These are phyloP conservation scores for Biston betularia DNA, from an alignment of 2,888 invertebrate genomes.

Conservation along the genomic window DNA sequence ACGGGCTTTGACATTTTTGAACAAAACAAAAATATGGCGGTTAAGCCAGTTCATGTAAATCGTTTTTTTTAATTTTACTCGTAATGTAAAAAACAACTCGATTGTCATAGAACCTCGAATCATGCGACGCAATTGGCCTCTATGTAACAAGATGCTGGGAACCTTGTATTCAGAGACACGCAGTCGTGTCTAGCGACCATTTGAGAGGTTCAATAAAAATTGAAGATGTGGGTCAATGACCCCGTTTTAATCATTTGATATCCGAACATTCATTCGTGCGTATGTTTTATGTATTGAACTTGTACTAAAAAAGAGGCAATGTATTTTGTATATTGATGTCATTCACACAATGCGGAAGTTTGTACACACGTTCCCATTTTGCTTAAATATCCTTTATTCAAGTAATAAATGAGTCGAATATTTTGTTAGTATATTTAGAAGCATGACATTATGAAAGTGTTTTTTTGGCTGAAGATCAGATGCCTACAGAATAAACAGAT, in stretches of 20 bases:
- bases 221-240: slow-evolving; percentile 16
- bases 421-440: neutral
- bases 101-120: neutral
- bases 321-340: slow-evolving; percentile 7
- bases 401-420: neutral
- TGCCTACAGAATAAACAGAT: neutral
- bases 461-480: neutral
- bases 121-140: slow-evolving; percentile 15
- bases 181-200: slow-evolving; percentile 5
- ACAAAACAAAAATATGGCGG: neutral
- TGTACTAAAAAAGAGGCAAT: neutral
- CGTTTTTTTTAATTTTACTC: neutral
- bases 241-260: slow-evolving; percentile 6
- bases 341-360: slow-evolving; percentile 7
- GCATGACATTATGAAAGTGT: neutral
- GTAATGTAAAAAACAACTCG: no score
- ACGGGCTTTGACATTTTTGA: neutral
- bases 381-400: neutral
- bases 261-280: neutral
- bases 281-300: neutral
- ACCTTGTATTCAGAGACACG: neutral
- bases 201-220: slow-evolving; percentile 2
- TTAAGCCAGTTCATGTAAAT: neutral
- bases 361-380: neutral
- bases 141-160: neutral